Base-by-base conservation (phyloP, 1,140 invertebrate species). In the Fopius arisanus region DNA sequence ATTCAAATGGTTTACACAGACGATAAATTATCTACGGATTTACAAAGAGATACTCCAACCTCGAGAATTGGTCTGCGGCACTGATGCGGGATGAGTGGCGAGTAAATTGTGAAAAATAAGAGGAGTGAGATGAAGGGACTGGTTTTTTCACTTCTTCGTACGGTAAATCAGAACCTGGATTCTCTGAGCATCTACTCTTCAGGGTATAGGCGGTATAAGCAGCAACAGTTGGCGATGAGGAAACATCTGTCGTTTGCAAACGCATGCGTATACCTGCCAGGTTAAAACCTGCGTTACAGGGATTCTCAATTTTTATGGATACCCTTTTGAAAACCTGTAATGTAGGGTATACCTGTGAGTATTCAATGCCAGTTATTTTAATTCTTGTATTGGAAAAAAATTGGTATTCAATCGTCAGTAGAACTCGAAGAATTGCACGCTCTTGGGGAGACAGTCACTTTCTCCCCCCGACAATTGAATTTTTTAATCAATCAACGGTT, bases 161-260 rank as follows among this genome's bases (percentile, higher is more conserved):
- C 66, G 73, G 77, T 77, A 83, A 83, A 84, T 83, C 80, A 81
- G 79, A 80, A 82, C 75, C 40, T 78, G 79, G 72, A 72, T 40
- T 31, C 29, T 59, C 23, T 59, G 19, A 16, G 3, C 23, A 28
- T 59, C 19, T 72, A 67, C 28, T 48, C 31, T 65, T 59, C 28
- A 48, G 71, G 66, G 29, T 19, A 19, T 21, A 19, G 23, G n/a
- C 28, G 16, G 26, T 40, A 29, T 69, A 31, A 37, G 67, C 77
- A 75, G 78, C 83, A 85, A 86, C 84, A 86, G 84, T 86, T 85
- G 83, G 83, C 80, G 78, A 80, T 78, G 76, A 82, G 77, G 79
- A 84, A 85, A 86, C 84, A 86, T 86, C 84, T 86, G 84, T 82
- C 80, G 80, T 75, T 83, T 73, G 77, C 29, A 41, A 33, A 74